A percentile compares a stretch with the other conserved stretches of the same genome.
Conservation (phyloP, 2,888 invertebrate genomes). For the Hypomecis atomaria region DNA sequence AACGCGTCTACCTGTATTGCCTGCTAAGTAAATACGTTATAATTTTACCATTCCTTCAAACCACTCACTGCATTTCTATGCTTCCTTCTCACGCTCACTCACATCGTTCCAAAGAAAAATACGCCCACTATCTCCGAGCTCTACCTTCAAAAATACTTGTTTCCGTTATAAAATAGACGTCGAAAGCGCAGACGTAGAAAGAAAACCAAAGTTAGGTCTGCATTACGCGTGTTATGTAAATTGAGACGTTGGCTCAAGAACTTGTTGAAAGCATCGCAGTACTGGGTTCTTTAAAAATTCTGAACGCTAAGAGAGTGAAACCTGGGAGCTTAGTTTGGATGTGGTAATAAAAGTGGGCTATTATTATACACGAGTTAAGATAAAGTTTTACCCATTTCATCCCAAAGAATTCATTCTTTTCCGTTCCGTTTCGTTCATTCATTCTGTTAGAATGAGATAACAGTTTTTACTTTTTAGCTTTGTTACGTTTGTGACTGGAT, state of each 20-base stretch:
- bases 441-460: too few relatives aligned
- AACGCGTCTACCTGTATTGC: too few relatives aligned
- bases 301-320: slow-evolving; percentile 67
- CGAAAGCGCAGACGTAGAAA: slow-evolving; percentile 42
- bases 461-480: too few relatives aligned
- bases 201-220: slow-evolving; percentile 62
- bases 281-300: slow-evolving; percentile 72
- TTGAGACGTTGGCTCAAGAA: slow-evolving; percentile 55
- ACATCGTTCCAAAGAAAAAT: slow-evolving; percentile 19
- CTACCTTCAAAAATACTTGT: slow-evolving; percentile 33
- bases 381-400: background rate
- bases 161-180: slow-evolving; percentile 40
- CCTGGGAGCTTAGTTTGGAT: slow-evolving; percentile 40
- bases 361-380: slow-evolving; percentile 4
- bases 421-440: too few relatives aligned
- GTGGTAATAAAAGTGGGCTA: slow-evolving; percentile 28
- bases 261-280: slow-evolving; percentile 67
- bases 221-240: slow-evolving; percentile 76
- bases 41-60: background rate
- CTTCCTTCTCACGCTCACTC: background rate
- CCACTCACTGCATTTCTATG: background rate
- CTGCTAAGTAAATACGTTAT: background rate
- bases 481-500: too few relatives aligned
- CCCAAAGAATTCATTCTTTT: too few relatives aligned
- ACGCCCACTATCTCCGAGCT: slow-evolving; percentile 26